Percentiles rank a stretch among this genome's conserved stretches.
Conservation (phyloP, 2,888 invertebrate species). For the Bombylius discolor region DNA sequence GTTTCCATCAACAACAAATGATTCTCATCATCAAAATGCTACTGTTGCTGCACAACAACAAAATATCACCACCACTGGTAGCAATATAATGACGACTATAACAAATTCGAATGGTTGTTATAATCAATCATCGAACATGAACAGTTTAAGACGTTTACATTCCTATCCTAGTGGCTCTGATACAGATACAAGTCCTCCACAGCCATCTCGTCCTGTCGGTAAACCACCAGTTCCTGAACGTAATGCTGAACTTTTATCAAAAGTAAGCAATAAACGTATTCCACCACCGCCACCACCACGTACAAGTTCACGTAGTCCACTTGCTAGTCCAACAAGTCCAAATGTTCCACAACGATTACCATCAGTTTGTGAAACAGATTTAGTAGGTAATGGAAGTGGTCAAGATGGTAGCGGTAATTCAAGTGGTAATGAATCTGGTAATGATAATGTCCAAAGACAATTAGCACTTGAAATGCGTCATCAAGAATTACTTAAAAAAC, state of each 20-base stretch:
- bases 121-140: constrained; percentile 25
- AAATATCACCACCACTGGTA: not conserved
- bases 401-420: constrained; percentile 43
- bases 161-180: constrained; percentile 80
- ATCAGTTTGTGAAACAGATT: constrained; percentile 29
- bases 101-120: not conserved
- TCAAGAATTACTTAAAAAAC: constrained; percentile 76
- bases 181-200: constrained; percentile 63
- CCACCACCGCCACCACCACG: constrained; percentile 90
- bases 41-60: not conserved
- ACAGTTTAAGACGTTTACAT: constrained; percentile 59
- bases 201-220: constrained; percentile 47
- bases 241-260: constrained; percentile 60
- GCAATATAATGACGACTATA: too few species aligned
- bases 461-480: constrained; percentile 74
- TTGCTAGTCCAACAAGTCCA: constrained; percentile 71
- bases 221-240: constrained; percentile 76
- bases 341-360: constrained; percentile 48
- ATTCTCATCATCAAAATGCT: constrained; percentile 19
- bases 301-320: constrained; percentile 75
- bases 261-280: constrained; percentile 58
- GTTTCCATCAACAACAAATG: constrained; percentile 18
- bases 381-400: constrained; percentile 17
- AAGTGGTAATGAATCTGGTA: constrained; percentile 63
- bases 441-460: constrained; percentile 58